These are phyloP conservation scores for Cirrhinus molitorella DNA, from an alignment of 2,797 vertebrate genomes.

Conservation along the genomic window DNA sequence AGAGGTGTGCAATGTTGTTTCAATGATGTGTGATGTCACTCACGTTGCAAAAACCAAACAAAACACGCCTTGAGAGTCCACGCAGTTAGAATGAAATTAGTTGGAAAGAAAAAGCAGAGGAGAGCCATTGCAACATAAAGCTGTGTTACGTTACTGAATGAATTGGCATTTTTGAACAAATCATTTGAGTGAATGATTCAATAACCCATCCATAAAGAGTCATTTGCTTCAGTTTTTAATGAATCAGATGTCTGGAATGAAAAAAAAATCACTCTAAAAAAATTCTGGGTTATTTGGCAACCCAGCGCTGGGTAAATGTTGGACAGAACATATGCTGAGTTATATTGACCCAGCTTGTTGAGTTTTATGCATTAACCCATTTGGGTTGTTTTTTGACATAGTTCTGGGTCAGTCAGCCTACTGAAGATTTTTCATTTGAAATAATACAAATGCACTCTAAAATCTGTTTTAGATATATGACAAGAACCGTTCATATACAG, in stretches of 20 bases:
- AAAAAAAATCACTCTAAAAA: not conserved
- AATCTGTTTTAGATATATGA: no score
- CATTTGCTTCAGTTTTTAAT: not conserved
- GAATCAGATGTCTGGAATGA: not conserved
- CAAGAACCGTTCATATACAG: no score
- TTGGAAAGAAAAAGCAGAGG: not conserved
- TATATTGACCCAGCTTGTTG: no score
- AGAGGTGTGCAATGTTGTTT: constrained; percentile 2
- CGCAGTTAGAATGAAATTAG: not conserved
- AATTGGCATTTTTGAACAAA: not conserved
- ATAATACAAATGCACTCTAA: no score
- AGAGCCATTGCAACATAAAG: not conserved
- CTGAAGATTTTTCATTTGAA: no score
- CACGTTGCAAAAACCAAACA: not conserved
- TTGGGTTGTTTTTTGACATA: no score
- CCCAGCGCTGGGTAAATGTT: no score
- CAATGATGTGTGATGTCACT: not conserved
- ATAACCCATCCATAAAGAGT: not conserved
- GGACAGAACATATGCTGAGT: no score
- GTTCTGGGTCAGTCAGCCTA: no score
- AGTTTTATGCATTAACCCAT: no score
- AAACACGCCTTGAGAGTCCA: not conserved
- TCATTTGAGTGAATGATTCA: not conserved
- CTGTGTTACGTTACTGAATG: not conserved
- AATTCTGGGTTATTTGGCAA: no score